These are phyloP conservation scores for Syngnathus scovelli DNA, from an alignment of 2,113 vertebrate species.

Conservation along the genomic window DNA sequence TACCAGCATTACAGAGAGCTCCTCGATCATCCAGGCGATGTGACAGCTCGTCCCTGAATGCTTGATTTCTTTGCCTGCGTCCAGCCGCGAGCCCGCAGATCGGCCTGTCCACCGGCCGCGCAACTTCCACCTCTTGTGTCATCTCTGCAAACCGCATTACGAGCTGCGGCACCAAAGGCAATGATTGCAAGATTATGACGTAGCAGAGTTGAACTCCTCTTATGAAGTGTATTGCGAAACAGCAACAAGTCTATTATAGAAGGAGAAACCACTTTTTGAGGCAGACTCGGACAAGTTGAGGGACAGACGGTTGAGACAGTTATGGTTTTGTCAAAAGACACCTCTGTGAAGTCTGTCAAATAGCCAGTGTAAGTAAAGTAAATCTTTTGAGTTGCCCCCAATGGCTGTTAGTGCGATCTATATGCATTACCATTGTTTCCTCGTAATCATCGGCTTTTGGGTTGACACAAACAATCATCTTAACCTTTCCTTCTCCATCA, in stretches of 20 bases:
- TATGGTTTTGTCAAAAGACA: not conserved
- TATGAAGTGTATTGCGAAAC: no score
- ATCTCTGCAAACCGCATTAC: slow-evolving; percentile 97
- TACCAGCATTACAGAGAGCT: slow-evolving; percentile 73
- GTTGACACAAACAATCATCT: slow-evolving; percentile 95
- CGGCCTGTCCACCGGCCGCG: slow-evolving; percentile 78
- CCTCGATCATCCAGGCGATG: slow-evolving; percentile 74
- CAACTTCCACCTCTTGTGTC: slow-evolving; percentile 95
- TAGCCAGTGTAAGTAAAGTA: not conserved
- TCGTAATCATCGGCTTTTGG: slow-evolving; percentile 96
- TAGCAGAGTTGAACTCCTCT: not conserved
- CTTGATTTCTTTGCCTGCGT: slow-evolving; percentile 80
- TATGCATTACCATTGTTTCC: slow-evolving; percentile 83
- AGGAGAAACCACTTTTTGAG: not conserved
- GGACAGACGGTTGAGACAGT: not conserved
- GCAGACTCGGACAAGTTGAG: not conserved
- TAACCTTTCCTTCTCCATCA: slow-evolving; percentile 93
- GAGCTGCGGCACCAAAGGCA: slow-evolving; percentile 70
- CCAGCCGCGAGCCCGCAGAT: slow-evolving; percentile 83
- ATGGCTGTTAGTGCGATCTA: not conserved
- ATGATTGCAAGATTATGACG: slow-evolving; percentile 1
- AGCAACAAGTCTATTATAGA: not conserved
- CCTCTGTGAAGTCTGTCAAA: not conserved
- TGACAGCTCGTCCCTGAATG: slow-evolving; percentile 76
- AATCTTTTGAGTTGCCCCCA: not conserved